Evolutionary conservation across 1,140 invertebrate genomes (phyloP), one percentile per base, ranked within the genome.

Genomic region (Apis laboriosa): DNA sequence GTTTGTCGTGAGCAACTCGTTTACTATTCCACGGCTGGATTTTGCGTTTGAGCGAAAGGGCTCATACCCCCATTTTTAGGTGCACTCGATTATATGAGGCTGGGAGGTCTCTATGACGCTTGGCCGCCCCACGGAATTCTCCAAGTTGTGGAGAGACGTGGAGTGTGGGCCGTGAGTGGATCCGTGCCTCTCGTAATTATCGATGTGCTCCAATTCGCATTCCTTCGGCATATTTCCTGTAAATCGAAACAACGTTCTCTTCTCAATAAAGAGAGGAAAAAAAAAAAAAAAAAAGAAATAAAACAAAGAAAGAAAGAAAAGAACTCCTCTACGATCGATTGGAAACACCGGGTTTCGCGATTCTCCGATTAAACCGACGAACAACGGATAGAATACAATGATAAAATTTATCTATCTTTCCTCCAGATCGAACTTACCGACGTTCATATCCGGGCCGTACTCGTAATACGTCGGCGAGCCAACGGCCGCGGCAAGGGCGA

Each of bases 61-160:
- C 61, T 88, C 74, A 79, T 84, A 84, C 83, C 83, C 83, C 79
- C 61, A 63, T 78, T 80, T 77, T 96, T 97, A 98, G 93, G 97
- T 97, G 94, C 97, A 98, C 94, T 97, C 97, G 88, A 98, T 97
- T 88, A 97, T 97, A 94, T 97, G 97, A 53, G 97, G 97, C 92
- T 97, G 97, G 86, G 95, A 97, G 63, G 97, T 97, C 94, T 97
- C 97, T 92, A 98, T 98, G 73, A 97, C 97, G 88, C 96, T 97
- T 56, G 97, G 97, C 60, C 97, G 94, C 55, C 92, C 92, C n/a
- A 94, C 93, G 55, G 96, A 96, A 90, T 97, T 97, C 84, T 95
- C 95, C 58, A 95, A 86, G 84, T 95, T 95, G 84, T 94, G 93
- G 49, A 94, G 90, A 0, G 94, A 94, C 89, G 93, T 93, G 66